Evolutionary conservation across 2,113 vertebrate species (phyloP).

Genomic region (Clarias gariepinus): DNA sequence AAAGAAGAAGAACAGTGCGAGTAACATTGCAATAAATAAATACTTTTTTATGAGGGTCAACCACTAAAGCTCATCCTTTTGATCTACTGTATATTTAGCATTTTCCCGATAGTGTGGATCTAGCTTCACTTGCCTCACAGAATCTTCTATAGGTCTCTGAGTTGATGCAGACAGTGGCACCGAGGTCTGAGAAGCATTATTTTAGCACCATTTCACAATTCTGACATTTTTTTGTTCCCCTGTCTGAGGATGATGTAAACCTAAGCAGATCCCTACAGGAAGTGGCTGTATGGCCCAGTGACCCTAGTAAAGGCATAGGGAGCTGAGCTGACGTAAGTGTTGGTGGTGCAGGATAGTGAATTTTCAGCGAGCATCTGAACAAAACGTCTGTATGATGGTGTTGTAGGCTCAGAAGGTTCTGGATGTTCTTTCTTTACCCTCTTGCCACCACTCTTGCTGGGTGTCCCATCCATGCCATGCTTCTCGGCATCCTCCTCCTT

Average conservation of each 20-base stretch:
- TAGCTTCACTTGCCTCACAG: not conserved
- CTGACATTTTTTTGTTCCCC: conserved; percentile 58
- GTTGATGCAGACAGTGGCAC: conserved; percentile 52
- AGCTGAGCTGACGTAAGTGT: conserved; percentile 87
- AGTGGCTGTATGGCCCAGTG: conserved; percentile 95
- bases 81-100: conserved; percentile 42
- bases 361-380: conserved; percentile 84
- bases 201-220: conserved; percentile 64
- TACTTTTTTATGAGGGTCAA: conserved; percentile 70
- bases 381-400: conserved; percentile 86
- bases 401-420: conserved; percentile 76
- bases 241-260: conserved; percentile 67
- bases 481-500: conserved; percentile 92
- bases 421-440: conserved; percentile 85
- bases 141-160: conserved; percentile 15
- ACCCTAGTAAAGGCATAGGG: conserved; percentile 97
- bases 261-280: conserved; percentile 72
- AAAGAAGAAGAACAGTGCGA: conserved; percentile 75
- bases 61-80: conserved; percentile 69
- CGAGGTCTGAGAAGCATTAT: conserved; percentile 51
- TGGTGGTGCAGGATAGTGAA: conserved; percentile 89
- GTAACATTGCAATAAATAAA: conserved; percentile 71
- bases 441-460: conserved; percentile 85
- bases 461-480: conserved; percentile 83
- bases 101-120: conserved; percentile 22